Evolutionary conservation across 2,888 invertebrate species (phyloP), one percentile per base, ranked within the genome.

Genomic region (Eristalis tenax): DNA sequence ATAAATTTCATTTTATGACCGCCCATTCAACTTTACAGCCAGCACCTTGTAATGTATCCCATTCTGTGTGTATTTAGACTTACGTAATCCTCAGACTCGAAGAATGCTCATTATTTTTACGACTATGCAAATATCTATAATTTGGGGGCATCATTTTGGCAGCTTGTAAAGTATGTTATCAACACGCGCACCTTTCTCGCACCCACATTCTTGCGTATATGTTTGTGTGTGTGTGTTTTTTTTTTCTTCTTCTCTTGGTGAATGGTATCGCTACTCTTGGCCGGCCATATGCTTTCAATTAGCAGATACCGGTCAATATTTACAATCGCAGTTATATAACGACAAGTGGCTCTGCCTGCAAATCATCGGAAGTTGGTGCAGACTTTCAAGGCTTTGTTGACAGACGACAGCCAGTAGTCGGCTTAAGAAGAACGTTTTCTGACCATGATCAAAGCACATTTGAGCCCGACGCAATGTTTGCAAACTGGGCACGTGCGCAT

Each of bases 271-370:
- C 2, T 1, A 50, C 50, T 56, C 56, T 69, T 69, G 32, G 22
- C 69, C 69, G 22, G 15, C 35, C 69, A 56, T 69, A 69, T 69
- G 69, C 56, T 69, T 35, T 69, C 56, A 69, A 69, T 69, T 69
- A 69, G 28, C 69, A 28, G 32, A 23, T 22, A 69, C 26, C 26
- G 8, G 56, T 57, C 32, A 69, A 69, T 69, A 69, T 69, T 69
- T 35, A 69, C 50, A 5, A 32, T 28, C 28, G 10, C 28, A 32
- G 50, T 68, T 68, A 68, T 68, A 68, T 18, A 50, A 6, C 50
- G 50, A 1, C 18, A 3, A 50, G 50, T 50, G n/a, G 50, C 18
- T 8, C 6, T n/a, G n/a, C 18, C 50, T 50, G 13, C n/a, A 68
- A 68, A 50, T 56, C 50, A 10, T 43, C 50, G 50, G 50, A 18